Percentiles rank a stretch among this genome's conserved stretches.
These are phyloP conservation scores for Spea multiplicata DNA, from an alignment of 2,113 vertebrate genomes.

Conservation along the genomic window DNA sequence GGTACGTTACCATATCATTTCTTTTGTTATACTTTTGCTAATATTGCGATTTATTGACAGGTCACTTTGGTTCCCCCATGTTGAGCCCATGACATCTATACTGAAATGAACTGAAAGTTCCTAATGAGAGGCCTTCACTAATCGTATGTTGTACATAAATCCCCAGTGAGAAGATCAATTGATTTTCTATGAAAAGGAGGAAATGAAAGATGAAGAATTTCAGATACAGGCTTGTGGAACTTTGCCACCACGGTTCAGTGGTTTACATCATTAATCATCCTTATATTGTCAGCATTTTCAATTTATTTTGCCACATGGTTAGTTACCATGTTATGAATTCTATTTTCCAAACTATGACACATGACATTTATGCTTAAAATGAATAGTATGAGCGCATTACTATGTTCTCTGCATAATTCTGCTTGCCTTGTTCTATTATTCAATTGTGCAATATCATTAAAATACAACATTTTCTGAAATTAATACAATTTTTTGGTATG, in stretches of 20 bases:
- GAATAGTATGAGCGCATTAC: neutral
- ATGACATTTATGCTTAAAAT: conserved; percentile 41
- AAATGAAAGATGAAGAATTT: conserved; percentile 41
- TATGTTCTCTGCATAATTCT: conserved; percentile 10
- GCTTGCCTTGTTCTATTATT: too few species aligned
- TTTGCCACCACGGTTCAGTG: conserved; percentile 26
- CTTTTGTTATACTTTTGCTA: too few species aligned
- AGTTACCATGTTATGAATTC: conserved; percentile 22
- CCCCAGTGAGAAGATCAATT: conserved; percentile 35
- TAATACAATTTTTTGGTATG: too few species aligned
- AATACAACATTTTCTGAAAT: too few species aligned
- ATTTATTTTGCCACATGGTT: conserved; percentile 39
- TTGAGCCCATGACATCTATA: conserved; percentile 24
- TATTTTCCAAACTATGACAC: conserved; percentile 33
- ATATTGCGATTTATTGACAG: neutral
- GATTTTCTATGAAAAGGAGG: conserved; percentile 41
- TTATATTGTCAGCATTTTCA: conserved; percentile 34
- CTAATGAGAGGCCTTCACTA: conserved; percentile 33
- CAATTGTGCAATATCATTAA: too few species aligned
- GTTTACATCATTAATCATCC: conserved; percentile 44
- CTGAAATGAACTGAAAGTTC: conserved; percentile 34
- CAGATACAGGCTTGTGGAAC: conserved; percentile 25
- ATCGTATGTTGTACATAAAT: conserved; percentile 18
- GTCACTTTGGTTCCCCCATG: neutral
- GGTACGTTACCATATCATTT: neutral